Base-by-base conservation (phyloP, 2,888 invertebrate species). In the Buathra laborator region DNA sequence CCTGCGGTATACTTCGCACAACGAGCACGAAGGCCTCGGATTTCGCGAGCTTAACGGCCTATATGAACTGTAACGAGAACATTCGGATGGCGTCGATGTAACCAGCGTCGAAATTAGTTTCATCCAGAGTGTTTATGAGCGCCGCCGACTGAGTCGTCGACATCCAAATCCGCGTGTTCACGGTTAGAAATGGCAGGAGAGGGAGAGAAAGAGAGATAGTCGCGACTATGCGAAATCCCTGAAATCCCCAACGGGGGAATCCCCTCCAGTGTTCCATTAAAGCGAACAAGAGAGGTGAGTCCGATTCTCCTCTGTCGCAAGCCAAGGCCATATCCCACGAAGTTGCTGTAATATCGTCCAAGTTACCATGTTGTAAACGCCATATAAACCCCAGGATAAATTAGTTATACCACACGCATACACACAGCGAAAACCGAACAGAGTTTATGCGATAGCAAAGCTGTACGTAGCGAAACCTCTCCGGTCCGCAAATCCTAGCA, bases 331-430 rank as follows among this genome's bases (percentile, higher is more conserved):
- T n/a, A 74, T 78, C 81, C 78, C 53, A 46, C 29, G 12, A 29
- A 77, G 84, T 53, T 56, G 51, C 62, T 84, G 81, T 81, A 84
- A 84, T 81, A 81, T 81, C 71, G 59, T 46, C 59, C 44, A 70
- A 84, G 72, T 81, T 84, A 78, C 62, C 68, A 24, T 46, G 68
- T 70, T 81, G 84, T 81, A 84, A 84, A 75, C 74, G 78, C 78
- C 70, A 68, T 59, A 78, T 75, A 78, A 84, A 62, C 46, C 76
- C 48, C 16, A 14, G 68, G 81, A 81, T 81, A 81, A 84, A 78
- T 81, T 84, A 75, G 81, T 56, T 64, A 76, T 56, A 71, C 9
- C 70, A 5, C 48, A 74, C 53, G 46, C 29, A 37, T 53, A 48
- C 16, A 46, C 46, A 59, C 12, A n/a, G 3, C 24, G 29, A 46